phyloP scores from a whole-genome alignment of 1,140 invertebrate genomes.

The Araneus ventricosus region DNA sequence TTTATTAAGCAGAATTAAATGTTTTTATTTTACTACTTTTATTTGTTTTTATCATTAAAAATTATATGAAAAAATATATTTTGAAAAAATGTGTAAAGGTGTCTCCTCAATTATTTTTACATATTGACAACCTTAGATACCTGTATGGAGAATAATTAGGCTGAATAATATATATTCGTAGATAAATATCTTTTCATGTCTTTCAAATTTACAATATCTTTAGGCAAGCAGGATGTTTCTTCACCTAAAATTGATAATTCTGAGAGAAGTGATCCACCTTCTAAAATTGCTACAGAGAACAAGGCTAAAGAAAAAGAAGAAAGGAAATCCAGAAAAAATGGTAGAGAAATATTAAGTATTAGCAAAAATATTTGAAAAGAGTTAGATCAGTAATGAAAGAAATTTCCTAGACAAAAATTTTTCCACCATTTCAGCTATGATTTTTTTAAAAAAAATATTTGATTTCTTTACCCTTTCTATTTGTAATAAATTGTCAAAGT shows the following conservation, averaged over 20 bases:
- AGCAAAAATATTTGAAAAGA: not conserved
- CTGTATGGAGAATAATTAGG: too few relatives aligned
- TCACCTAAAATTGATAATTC: conserved; percentile 7
- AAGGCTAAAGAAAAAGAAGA: conserved; percentile 53
- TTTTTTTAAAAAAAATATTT: too few relatives aligned
- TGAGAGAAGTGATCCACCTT: conserved; percentile 43
- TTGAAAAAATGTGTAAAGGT: too few relatives aligned
- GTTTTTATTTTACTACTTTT: too few relatives aligned
- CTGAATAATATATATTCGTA: not conserved
- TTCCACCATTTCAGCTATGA: not conserved
- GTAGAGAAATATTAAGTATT: not conserved
- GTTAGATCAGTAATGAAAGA: not conserved
- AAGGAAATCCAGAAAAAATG: conserved; percentile 51
- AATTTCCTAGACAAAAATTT: not conserved
- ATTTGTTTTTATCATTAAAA: too few relatives aligned
- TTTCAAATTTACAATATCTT: conserved; percentile 34
- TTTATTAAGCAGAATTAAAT: too few relatives aligned
- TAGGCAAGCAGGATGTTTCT: conserved; percentile 42
- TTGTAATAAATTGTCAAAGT: too few relatives aligned
- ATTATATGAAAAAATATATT: too few relatives aligned
- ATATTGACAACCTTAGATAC: too few relatives aligned
- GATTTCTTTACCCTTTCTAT: too few relatives aligned
- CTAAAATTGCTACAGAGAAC: conserved; percentile 7
- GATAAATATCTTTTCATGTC: not conserved
- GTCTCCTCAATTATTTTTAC: too few relatives aligned